Evolutionary conservation across 2,888 invertebrate genomes (phyloP), one percentile per base, ranked within the genome.

Genomic region (Neocrepidodera transversa): DNA sequence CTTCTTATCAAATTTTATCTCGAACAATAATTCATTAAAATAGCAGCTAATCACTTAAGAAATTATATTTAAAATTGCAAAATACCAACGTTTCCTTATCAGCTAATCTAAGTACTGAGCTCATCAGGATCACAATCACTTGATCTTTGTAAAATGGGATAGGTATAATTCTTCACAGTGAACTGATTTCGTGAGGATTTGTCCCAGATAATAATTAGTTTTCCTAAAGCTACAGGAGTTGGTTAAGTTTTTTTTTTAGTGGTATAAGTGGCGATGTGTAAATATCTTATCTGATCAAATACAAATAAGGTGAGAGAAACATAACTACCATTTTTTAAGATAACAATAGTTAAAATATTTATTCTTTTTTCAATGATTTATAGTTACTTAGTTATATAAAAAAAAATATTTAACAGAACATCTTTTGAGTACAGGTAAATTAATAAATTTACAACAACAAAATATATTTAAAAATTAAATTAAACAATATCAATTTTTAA

Each of bases 31-130:
- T 18, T 40, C 17, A 18, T 14, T 5, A 30, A n/a, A 30, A 30
- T 10, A 30, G 30, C 10, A 30, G 10, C n/a, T 35, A 35, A 14
- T 40, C 40, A 40, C 11, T 40, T n/a, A n/a, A n/a, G n/a, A n/a
- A n/a, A n/a, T n/a, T n/a, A n/a, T 43, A 43, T 43, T 23, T 43
- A 7, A 1, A 20, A 14, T 43, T 43, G 20, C 43, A 23, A 20
- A 43, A 43, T 43, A 23, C 23, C 23, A 23, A 40, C 18, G 5
- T 43, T 43, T 43, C 23, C 11, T 20, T 43, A 43, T 43, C 43
- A 23, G 18, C 6, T 18, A 20, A 23, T 23, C 23, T 23, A 23
- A 38, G 16, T 16, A 17, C 16, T 38, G 16, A 5, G 10, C 8
- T 40, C 14, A 8, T 32, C 11, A 28, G 32, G 11, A 13, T 11